Conservation (phyloP, 2,888 invertebrate genomes). For the Synanthedon tipuliformis region DNA sequence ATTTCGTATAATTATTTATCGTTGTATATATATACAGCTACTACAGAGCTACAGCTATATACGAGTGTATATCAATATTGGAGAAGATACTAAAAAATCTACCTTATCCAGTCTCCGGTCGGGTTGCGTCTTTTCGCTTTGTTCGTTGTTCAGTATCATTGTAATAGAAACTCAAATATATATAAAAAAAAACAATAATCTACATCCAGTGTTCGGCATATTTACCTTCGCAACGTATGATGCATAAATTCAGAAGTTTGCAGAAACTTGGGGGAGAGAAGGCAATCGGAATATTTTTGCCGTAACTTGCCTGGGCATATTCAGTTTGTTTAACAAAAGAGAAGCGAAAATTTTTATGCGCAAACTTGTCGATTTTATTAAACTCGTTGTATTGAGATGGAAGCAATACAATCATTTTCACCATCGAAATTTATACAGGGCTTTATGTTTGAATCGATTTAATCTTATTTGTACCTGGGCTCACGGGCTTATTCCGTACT, state of each 20-base stretch:
- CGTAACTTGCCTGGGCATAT: slow-evolving; percentile 2
- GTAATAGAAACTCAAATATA: background rate
- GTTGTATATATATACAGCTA: too few relatives aligned
- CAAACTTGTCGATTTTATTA: slow-evolving; percentile 3
- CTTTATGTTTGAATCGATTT: too few relatives aligned
- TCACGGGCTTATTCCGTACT: too few relatives aligned
- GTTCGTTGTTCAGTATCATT: too few relatives aligned
- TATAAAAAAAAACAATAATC: slow-evolving; percentile 5
- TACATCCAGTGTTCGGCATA: slow-evolving; percentile 3
- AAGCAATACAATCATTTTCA: background rate
- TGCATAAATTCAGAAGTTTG: slow-evolving; percentile 5
- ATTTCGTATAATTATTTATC: too few relatives aligned
- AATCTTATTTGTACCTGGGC: too few relatives aligned
- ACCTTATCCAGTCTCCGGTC: too few relatives aligned
- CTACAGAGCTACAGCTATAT: too few relatives aligned
- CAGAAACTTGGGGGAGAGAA: slow-evolving; percentile 1
- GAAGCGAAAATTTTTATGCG: background rate
- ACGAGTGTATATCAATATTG: too few relatives aligned
- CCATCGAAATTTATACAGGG: background rate
- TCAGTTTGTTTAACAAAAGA: slow-evolving; percentile 2
- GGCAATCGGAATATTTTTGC: slow-evolving; percentile 5
- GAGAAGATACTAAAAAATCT: too few relatives aligned
- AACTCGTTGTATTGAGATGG: slow-evolving; percentile 1
- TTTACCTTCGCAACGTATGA: slow-evolving; percentile 5
- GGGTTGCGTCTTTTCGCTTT: too few relatives aligned